Base-by-base conservation (phyloP, 2,888 invertebrate species). In the Capitulum mitella region DNA sequence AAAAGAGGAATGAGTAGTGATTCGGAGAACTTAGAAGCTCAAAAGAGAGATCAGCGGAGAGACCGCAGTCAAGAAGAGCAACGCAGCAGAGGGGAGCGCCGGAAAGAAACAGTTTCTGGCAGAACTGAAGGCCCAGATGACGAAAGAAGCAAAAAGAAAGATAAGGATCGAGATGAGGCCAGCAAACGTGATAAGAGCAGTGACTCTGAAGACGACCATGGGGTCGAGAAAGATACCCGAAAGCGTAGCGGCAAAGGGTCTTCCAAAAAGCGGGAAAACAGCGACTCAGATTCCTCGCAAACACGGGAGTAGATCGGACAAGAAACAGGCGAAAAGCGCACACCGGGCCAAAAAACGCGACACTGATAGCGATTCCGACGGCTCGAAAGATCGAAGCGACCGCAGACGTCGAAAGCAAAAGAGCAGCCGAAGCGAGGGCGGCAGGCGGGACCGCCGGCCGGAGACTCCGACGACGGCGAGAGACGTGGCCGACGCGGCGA, bases 121-220 rank as follows among this genome's bases (percentile, higher is more conserved):
- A n/a, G n/a, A n/a, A n/a, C n/a, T n/a, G n/a, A n/a, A n/a, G n/a
- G n/a, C n/a, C n/a, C n/a, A n/a, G n/a, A n/a, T 43, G 43, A 43
- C 43, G 12, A 43, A 43, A 43, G 43, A 61, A 14, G n/a, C n/a
- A n/a, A 32, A n/a, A 16, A 32, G 46, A 61, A 37, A 14, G 43
- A 1, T 19, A 61, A n/a, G 16, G n/a, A 16, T 16, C 48, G 29
- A 70, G 32, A 12, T 40, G 8, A 29, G 8, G 14, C 8, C 58
- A 58, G 43, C 5, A 19, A 29, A 29, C 58, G 29, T 0, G 51
- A 51, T 22, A 16, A 76, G 37, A 79, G 79, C 0, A 81, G 80
- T 78, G 81, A 82, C 46, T 81, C 82, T 29, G 81, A 82, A 3
- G 70, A 40, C 5, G 3, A 22, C 6, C 29, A 40, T n/a, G n/a